Conservation (phyloP, 2,113 vertebrate species). For the Phycodurus eques region DNA sequence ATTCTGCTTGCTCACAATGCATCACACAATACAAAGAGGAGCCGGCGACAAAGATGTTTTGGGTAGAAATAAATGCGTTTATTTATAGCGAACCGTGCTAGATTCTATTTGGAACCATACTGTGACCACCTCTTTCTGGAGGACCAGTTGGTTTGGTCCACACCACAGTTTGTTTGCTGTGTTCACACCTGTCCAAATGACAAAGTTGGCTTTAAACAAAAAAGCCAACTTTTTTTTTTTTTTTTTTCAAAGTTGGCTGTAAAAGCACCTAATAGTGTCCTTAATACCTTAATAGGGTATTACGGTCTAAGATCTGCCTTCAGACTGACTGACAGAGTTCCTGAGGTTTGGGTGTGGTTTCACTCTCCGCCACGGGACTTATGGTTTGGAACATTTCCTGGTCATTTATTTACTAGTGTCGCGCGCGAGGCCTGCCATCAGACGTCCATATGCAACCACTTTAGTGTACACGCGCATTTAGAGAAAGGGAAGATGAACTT, state of each 20-base stretch:
- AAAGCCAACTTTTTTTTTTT: too few species aligned
- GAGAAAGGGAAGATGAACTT: conserved; percentile 1
- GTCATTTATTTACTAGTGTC: conserved; percentile 5
- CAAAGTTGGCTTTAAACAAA: background rate
- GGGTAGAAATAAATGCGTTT: background rate
- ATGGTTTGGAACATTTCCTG: conserved; percentile 16
- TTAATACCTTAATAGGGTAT: background rate
- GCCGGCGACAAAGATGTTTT: background rate
- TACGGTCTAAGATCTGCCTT: background rate
- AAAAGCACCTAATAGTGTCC: background rate
- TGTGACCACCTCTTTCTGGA: background rate
- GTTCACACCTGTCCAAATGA: background rate
- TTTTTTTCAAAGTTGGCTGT: too few species aligned
- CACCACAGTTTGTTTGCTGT: background rate
- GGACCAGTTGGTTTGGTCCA: background rate
- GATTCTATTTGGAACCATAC: background rate
- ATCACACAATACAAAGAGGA: background rate
- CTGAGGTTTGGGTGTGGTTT: conserved; percentile 47
- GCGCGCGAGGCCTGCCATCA: background rate
- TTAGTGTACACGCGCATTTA: conserved; percentile 1
- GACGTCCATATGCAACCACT: conserved; percentile 1
- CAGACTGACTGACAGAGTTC: conserved; percentile 3
- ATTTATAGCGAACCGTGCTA: background rate
- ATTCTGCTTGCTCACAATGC: background rate
- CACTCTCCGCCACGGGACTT: background rate